Percentiles rank a stretch among this genome's conserved stretches.
These are phyloP conservation scores for Drosophila heteroneura DNA, from an alignment of 2,888 invertebrate genomes.

Conservation along the genomic window DNA sequence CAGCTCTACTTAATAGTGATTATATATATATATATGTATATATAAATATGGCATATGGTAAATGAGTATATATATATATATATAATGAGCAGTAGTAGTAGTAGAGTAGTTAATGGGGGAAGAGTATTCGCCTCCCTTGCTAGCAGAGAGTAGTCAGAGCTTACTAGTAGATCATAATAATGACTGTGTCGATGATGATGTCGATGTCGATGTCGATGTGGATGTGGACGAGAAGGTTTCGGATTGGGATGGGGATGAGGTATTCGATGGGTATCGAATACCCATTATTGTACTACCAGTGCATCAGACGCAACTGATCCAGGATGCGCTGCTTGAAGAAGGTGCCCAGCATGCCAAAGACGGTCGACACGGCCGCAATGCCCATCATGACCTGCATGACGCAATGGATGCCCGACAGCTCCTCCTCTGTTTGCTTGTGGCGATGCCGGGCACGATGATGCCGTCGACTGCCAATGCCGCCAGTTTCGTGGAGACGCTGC, in stretches of 20 bases:
- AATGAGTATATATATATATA: slow-evolving; percentile 34
- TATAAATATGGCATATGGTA: slow-evolving; percentile 50
- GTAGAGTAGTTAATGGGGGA: slow-evolving; percentile 20
- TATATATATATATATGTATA: slow-evolving; percentile 48
- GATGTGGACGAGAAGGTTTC: slow-evolving; percentile 14
- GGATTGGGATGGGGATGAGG: slow-evolving; percentile 35
- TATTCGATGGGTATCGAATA: slow-evolving; percentile 67
- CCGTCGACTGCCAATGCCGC: slow-evolving; percentile 77
- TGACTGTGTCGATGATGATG: slow-evolving; percentile 15
- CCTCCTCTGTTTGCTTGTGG: slow-evolving; percentile 83
- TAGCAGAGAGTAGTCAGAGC: slow-evolving; percentile 20
- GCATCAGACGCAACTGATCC: slow-evolving; percentile 85
- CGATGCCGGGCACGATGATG: slow-evolving; percentile 84
- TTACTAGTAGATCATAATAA: slow-evolving; percentile 14
- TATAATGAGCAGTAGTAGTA: slow-evolving; percentile 44
- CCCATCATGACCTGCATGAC: slow-evolving; percentile 86
- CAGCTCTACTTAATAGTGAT: slow-evolving; percentile 49
- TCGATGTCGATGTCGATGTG: slow-evolving; percentile 26
- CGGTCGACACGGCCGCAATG: slow-evolving; percentile 85
- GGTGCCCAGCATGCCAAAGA: slow-evolving; percentile 85
- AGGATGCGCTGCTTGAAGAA: slow-evolving; percentile 85
- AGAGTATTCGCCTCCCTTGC: slow-evolving; percentile 32
- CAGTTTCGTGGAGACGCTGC: slow-evolving; percentile 82
- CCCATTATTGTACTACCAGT: slow-evolving; percentile 85
- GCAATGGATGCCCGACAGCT: slow-evolving; percentile 85